Evolutionary conservation across 1,140 invertebrate genomes (phyloP).

Genomic region (Formica exsecta): DNA sequence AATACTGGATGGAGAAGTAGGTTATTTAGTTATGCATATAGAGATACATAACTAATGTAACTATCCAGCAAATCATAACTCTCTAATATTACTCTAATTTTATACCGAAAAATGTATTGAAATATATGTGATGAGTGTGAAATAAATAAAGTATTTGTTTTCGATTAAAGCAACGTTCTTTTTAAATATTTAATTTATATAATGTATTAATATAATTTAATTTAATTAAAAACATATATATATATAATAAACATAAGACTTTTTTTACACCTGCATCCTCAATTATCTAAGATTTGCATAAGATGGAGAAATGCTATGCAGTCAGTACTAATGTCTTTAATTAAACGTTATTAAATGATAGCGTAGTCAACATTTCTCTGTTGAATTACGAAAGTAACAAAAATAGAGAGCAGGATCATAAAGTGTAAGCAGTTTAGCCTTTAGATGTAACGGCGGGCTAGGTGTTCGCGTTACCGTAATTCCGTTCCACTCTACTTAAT

Average conservation of each 20-base stretch:
- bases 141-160: not conserved
- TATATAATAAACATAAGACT: too few relatives aligned
- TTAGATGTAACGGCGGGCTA: slow-evolving; percentile 40
- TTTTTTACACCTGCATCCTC: not conserved
- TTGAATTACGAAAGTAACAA: not conserved
- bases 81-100: not conserved
- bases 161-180: not conserved
- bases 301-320: not conserved
- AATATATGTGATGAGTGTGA: not conserved
- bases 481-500: slow-evolving; percentile 70
- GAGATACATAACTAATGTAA: not conserved
- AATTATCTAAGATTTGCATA: not conserved
- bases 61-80: not conserved
- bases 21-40: too few relatives aligned
- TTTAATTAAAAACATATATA: too few relatives aligned
- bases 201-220: too few relatives aligned
- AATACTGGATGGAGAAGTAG: not conserved
- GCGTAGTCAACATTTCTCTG: too few relatives aligned
- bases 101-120: not conserved
- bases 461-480: slow-evolving; percentile 67
- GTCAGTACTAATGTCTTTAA: not conserved
- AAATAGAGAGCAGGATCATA: not conserved
- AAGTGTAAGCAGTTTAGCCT: not conserved
- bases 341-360: not conserved
- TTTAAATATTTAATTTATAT: too few relatives aligned